Evolutionary conservation across 2,888 invertebrate species (phyloP).

Genomic region (Cistogaster globosa): DNA sequence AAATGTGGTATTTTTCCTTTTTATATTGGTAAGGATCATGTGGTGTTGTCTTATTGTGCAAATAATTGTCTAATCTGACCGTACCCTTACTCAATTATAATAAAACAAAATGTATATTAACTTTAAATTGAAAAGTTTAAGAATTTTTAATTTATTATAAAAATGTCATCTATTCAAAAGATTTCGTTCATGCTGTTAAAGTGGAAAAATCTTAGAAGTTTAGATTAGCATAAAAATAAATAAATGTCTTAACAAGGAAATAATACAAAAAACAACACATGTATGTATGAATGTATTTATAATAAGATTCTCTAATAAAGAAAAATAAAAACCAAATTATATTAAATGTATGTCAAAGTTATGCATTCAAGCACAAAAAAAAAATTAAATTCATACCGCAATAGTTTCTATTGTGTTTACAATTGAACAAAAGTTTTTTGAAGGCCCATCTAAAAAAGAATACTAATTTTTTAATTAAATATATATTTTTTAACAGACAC

Average conservation of each 20-base stretch:
- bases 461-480: neutral
- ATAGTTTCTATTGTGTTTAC: neutral
- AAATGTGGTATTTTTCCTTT: too few relatives aligned
- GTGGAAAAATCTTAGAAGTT: neutral
- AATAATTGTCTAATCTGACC: too few relatives aligned
- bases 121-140: neutral
- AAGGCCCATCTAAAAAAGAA: neutral
- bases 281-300: neutral
- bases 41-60: too few relatives aligned
- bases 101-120: neutral
- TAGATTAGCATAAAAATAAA: slow-evolving; percentile 3
- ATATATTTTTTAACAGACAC: slow-evolving; percentile 28
- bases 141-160: neutral
- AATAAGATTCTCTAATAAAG: neutral
- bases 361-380: too few relatives aligned
- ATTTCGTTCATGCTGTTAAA: neutral
- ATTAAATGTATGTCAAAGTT: too few relatives aligned
- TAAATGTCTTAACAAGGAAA: neutral
- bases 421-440: neutral
- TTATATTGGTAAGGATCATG: too few relatives aligned
- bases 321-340: neutral
- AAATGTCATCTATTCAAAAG: neutral
- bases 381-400: too few relatives aligned
- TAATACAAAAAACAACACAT: neutral
- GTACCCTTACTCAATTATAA: neutral